Evolutionary conservation across 2,797 vertebrate genomes (phyloP).

Genomic region (Aratinga solstitialis): DNA sequence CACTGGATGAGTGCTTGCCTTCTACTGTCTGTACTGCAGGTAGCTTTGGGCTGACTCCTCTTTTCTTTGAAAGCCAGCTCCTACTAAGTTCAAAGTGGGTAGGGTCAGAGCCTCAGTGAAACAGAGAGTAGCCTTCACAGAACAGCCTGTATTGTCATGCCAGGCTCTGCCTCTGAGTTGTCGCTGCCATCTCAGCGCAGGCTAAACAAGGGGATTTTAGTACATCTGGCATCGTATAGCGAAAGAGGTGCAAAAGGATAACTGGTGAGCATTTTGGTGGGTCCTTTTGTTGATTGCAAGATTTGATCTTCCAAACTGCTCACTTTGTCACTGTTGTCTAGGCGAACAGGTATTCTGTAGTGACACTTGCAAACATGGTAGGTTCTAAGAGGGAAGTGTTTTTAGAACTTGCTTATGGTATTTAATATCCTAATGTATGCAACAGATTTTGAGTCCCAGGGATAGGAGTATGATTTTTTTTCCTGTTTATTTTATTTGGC

Average conservation of each 20-base stretch:
- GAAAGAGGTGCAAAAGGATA: background rate
- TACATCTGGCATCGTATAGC: background rate
- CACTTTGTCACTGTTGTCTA: background rate
- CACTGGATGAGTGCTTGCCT: background rate
- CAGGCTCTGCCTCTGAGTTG: background rate
- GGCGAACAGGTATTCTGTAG: background rate
- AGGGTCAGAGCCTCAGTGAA: background rate
- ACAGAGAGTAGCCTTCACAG: background rate
- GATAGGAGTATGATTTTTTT: background rate
- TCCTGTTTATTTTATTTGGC: background rate
- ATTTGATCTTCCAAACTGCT: background rate
- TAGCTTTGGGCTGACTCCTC: background rate
- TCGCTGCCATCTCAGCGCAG: background rate
- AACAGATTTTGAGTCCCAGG: background rate
- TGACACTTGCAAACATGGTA: background rate
- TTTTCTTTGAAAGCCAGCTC: background rate
- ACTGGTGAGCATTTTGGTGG: background rate
- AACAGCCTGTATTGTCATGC: background rate
- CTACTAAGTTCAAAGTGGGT: background rate
- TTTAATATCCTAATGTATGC: background rate
- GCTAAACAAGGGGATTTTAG: background rate
- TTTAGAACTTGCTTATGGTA: background rate
- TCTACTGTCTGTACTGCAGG: background rate
- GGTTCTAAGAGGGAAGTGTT: background rate
- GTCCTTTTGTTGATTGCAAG: background rate